phyloP scores from a whole-genome alignment of 2,888 invertebrate genomes.

The Blastobasis lacticolella region DNA sequence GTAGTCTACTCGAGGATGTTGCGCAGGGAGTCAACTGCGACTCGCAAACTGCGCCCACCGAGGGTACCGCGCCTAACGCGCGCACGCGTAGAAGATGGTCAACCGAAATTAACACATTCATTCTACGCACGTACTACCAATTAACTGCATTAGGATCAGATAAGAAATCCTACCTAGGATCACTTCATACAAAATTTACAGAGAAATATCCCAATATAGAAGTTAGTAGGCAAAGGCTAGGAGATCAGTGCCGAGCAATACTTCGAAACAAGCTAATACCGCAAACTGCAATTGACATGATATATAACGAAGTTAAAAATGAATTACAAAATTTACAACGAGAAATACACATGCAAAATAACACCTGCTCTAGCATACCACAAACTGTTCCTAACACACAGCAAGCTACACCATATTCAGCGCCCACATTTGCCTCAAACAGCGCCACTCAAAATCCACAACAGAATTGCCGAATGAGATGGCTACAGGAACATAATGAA shows the following conservation, averaged over 20 bases:
- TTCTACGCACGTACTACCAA: neutral
- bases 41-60: neutral
- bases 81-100: neutral
- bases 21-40: neutral
- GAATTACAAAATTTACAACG: neutral
- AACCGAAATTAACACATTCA: neutral
- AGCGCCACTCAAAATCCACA: neutral
- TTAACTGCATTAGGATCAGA: neutral
- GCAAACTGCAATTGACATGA: constrained; percentile 6
- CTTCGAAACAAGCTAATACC: constrained; percentile 6
- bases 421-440: neutral
- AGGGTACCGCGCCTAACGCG: neutral
- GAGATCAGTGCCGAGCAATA: constrained; percentile 8
- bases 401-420: neutral
- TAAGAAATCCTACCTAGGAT: neutral
- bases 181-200: constrained; percentile 4
- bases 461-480: constrained; percentile 2
- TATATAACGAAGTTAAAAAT: constrained; percentile 5
- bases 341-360: too few species aligned
- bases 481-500: constrained; percentile 9
- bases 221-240: constrained; percentile 6
- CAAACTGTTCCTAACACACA: too few species aligned
- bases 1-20: neutral
- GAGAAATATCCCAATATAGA: constrained; percentile 3
- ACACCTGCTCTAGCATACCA: too few species aligned